Base-by-base conservation (phyloP, 2,797 vertebrate species). In the Halcyon chelicuti region DNA sequence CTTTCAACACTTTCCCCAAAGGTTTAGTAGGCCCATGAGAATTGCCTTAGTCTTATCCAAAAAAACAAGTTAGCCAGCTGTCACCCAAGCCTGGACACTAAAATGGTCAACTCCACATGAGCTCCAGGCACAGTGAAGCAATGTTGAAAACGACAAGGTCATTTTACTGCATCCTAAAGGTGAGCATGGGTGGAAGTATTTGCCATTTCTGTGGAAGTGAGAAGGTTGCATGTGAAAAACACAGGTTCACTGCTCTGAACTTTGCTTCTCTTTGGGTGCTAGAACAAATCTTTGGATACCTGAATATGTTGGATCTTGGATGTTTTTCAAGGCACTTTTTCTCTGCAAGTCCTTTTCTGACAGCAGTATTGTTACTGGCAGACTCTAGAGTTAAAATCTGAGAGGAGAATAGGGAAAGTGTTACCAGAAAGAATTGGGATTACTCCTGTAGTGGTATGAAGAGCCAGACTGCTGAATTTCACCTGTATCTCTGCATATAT, bases 271-370 rank as follows among this genome's bases (percentile, higher is more conserved):
- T 65, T 61, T 92, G 22, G 33, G 61, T 86, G 23, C 17, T 23
- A 63, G 73, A 89, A 68, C 46, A 91, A 55, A n/a, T 58, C 42
- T 39, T 35, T 57, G 7, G 54, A 54, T 35, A 46, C 9, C 55
- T 40, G 33, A 74, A 9, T 52, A 67, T 20, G 25, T 83, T 52
- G 35, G 25, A 19, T 5, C 8, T 15, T 67, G 14, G 19, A 33
- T 44, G 57, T 33, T 86, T 86, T 87, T 62, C 46, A 61, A 57
- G 55, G 19, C 7, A 16, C 3, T 54, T 82, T 77, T 72, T 1
- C 10, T 28, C 14, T 0, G 0, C 31, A 74, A 83, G 8, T 6
- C 29, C 13, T 58, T 5, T 54, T 93, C 23, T 72, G n/a, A 31
- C 23, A 28, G 7, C 26, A 8, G 14, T 61, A 5, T 39, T 67